Evolutionary conservation across 1,140 invertebrate genomes (phyloP), one percentile per base, ranked within the genome.

Genomic region (Drosophila jambulina): DNA sequence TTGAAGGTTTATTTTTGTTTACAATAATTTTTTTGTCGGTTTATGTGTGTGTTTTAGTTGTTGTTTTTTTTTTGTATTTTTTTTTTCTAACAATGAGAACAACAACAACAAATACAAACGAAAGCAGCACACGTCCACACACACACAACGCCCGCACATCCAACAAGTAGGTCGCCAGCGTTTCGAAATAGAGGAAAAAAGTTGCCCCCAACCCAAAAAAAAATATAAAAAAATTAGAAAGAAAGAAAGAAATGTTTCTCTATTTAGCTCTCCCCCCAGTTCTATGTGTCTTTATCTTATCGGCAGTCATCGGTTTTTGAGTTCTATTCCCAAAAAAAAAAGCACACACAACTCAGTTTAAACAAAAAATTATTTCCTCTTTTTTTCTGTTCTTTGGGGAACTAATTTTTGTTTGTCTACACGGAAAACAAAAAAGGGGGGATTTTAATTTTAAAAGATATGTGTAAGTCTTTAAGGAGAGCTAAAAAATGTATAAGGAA

Each of bases 1-100:
- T 92, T 92, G 91, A 92, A 92, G 91, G 91, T 92, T 92, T 91
- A 92, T 91, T 91, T 92, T 92, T 92, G 87, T 92, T 92, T 91
- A 92, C 80, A 90, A 90, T 85, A 64, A 82, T 83, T 76, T 77
- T 76, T 68, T 75, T 63, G 46, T 56, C 49, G 40, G 59, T 65
- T 57, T 74, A 38, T 43, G 27, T 62, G 29, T 62, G 25, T 29
- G 21, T 27, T 15, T 57, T n/a, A n/a, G 15, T 27, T 46, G 23
- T 17, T 17, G 17, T 19, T 10, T n/a, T 40, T 17, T 23, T 23
- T 7, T 23, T 25, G 13, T 25, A 15, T n/a, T 32, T 19, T 58
- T 51, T 40, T 60, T 71, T 64, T 72, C 75, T 64, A 86, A 67
- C 75, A 82, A 81, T 75, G 56, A 74, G 43, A 65, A 48, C 27